Base-by-base conservation (phyloP, 2,888 invertebrate species). In the Magallana nippona region DNA sequence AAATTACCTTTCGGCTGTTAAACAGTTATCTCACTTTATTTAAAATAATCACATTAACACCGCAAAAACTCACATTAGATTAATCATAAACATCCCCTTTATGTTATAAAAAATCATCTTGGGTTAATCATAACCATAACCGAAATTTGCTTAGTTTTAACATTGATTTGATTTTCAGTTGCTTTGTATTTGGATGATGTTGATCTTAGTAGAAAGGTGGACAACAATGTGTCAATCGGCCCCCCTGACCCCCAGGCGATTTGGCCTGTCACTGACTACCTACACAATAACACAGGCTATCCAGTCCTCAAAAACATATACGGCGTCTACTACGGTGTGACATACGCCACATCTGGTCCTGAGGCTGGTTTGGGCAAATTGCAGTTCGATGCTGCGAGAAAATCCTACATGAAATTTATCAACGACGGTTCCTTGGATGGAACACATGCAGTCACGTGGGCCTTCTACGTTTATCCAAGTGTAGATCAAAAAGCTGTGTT, bases 381-480 rank as follows among this genome's bases (percentile, higher is more conserved):
- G 3, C 13, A 79, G 15, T 79, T 79, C 56, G 56, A 56, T 17
- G 79, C 56, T 15, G 27, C 57, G 0, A 56, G 22, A 55, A 27
- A 56, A 11, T 79, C 79, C 22, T 79, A 19, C 11, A 56, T 57
- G 27, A 27, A 22, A 15, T 56, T 79, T 55, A 22, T 19, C 22
- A 79, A 79, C 57, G 79, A 79, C 15, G 79, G 79, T 1, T 79
- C 79, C 57, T 19, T 79, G 19, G 57, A 56, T 22, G 79, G 79
- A 17, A 11, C 22, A 10, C 56, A 79, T 2, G 79, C 79, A 19
- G 79, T 79, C 11, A 79, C 79, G 22, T 79, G 79, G 79, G 17
- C 57, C n/a, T 79, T 79, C 22, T 79, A 79, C 22, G 17, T 79
- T 10, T 56, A 79, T n/a, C 56, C 79, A 27, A 13, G 15, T 17